These are phyloP conservation scores for Limonius californicus DNA, from an alignment of 1,140 invertebrate species.

Conservation along the genomic window DNA sequence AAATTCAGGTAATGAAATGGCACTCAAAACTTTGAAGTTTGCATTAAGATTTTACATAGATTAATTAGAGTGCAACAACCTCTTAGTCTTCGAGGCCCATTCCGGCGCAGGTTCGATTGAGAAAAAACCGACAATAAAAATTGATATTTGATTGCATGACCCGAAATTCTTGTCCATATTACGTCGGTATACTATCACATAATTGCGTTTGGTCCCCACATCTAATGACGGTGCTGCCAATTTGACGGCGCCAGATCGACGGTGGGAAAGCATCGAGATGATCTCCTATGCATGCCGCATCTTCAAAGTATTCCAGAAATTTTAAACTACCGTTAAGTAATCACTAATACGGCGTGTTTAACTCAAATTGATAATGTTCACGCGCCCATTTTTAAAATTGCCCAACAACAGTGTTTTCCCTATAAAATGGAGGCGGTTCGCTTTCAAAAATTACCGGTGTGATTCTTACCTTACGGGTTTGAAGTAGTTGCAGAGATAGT, in stretches of 20 bases:
- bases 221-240: slow-evolving; percentile 29
- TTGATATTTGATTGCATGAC: not conserved
- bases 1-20: too few species aligned
- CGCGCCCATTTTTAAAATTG: not conserved
- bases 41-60: too few species aligned
- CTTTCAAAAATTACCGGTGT: not conserved
- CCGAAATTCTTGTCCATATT: not conserved
- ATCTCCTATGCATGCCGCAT: slow-evolving; percentile 4
- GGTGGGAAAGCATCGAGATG: slow-evolving; percentile 29
- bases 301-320: slow-evolving; percentile 21
- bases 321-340: slow-evolving; percentile 21
- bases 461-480: slow-evolving; percentile 87
- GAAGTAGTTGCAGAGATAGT: slow-evolving; percentile 90
- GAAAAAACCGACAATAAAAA: not conserved
- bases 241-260: slow-evolving; percentile 33
- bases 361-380: not conserved
- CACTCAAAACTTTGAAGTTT: too few species aligned
- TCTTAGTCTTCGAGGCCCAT: too few species aligned
- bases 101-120: too few species aligned
- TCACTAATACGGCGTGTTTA: slow-evolving; percentile 14
- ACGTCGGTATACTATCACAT: not conserved
- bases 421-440: not conserved
- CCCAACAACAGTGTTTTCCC: not conserved
- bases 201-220: slow-evolving; percentile 10
- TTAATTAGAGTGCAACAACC: too few species aligned